These are phyloP conservation scores for Gymnothorax reevesii DNA, from an alignment of 2,797 vertebrate genomes.

Conservation along the genomic window DNA sequence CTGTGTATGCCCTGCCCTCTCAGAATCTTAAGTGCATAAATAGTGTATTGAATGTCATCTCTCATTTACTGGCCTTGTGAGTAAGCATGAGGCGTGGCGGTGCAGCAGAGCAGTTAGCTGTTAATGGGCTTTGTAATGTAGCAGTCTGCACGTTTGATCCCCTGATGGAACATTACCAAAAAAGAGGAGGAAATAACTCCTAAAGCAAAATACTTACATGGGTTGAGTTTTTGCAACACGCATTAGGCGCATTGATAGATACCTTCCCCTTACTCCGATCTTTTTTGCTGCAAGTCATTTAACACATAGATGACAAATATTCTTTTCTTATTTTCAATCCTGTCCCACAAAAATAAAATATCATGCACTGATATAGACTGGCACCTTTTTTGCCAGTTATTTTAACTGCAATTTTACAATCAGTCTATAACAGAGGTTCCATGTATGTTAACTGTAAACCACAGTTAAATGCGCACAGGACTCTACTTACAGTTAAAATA, in stretches of 20 bases:
- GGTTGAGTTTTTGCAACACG: neutral
- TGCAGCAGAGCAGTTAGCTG: neutral
- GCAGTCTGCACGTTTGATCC: neutral
- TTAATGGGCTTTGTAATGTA: neutral
- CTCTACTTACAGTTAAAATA: too few species aligned
- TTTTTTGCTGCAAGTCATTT: neutral
- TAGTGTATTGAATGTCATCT: neutral
- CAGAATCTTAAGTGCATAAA: neutral
- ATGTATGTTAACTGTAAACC: too few species aligned
- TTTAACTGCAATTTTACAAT: too few species aligned
- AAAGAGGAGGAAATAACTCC: neutral
- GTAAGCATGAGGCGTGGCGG: neutral
- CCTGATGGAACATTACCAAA: neutral
- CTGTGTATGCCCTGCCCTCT: too few species aligned
- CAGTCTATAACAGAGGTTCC: too few species aligned
- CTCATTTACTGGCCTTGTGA: neutral
- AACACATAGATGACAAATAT: neutral
- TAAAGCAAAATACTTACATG: neutral
- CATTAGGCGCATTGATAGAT: neutral
- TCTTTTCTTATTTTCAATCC: neutral
- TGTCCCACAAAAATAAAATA: neutral
- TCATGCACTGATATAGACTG: too few species aligned
- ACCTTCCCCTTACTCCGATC: neutral
- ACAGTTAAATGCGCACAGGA: too few species aligned
- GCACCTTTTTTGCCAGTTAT: too few species aligned